These are phyloP conservation scores for Lucifuga dentata DNA, from an alignment of 2,113 vertebrate genomes.

Conservation along the genomic window DNA sequence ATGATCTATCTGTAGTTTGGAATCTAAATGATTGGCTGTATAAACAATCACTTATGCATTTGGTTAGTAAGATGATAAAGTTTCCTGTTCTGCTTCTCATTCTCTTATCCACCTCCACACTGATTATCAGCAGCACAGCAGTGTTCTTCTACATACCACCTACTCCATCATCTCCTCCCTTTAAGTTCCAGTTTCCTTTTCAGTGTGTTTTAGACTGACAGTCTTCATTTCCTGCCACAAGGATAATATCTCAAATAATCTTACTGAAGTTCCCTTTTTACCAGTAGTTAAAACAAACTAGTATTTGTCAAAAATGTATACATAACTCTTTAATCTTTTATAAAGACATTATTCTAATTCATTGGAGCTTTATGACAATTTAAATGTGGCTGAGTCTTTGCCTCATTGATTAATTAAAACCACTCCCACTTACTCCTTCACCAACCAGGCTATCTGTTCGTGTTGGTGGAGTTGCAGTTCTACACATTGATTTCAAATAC, in stretches of 20 bases:
- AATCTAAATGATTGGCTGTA: no score
- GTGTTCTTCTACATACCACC: conserved; percentile 23
- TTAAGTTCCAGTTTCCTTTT: conserved; percentile 16
- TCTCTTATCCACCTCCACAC: neutral
- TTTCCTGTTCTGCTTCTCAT: conserved; percentile 16
- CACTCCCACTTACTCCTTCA: conserved; percentile 10
- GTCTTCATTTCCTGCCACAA: no score
- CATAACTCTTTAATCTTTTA: conserved; percentile 9
- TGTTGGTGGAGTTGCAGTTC: conserved; percentile 4
- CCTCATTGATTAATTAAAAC: conserved; percentile 12
- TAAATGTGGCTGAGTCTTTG: conserved; percentile 13
- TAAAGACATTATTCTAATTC: neutral
- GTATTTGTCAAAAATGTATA: conserved; percentile 9
- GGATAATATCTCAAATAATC: neutral
- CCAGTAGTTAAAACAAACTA: conserved; percentile 14
- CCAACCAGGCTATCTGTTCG: no score
- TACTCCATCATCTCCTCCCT: conserved; percentile 1
- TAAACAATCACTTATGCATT: no score
- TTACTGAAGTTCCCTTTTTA: neutral
- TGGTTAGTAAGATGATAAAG: no score
- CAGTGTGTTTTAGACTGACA: neutral
- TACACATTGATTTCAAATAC: conserved; percentile 24
- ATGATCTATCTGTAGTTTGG: no score
- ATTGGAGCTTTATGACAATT: conserved; percentile 41
- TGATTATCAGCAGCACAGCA: conserved; percentile 32